Evolutionary conservation across 2,888 invertebrate species (phyloP), one percentile per base, ranked within the genome.

Genomic region (Trachelus tabidus): DNA sequence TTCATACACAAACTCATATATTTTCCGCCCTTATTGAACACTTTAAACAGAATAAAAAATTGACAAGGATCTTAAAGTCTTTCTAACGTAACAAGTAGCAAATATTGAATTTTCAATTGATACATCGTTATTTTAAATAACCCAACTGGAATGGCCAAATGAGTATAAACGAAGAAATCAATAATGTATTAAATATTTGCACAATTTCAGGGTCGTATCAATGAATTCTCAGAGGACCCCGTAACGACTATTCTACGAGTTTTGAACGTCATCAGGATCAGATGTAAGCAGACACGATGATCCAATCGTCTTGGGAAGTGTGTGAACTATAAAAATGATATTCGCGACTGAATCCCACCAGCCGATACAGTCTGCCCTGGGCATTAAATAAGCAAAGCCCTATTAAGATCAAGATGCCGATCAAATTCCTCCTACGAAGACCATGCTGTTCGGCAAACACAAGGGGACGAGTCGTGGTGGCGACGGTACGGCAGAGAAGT

Each of bases 401-500:
- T 56, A 69, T 34, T 11, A 75, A 37, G 73, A 78, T 69, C 79
- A 80, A 81, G 81, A 69, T 75, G 82, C 84, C 84, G 85, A 86
- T 84, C 81, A 81, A 83, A 86, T 87, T 85, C 86, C 84, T 83
- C 81, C 81, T 81, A 84, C 82, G 76, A 85, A 85, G 87, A 86
- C 86, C 85, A 75, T 68, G 69, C 37, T 73, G 56, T 73, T 71
- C 77, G 79, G 75, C 77, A 78, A 75, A 77, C 78, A 81, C 82
- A 80, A 80, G 80, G 80, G 76, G 73, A 40, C n/a, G 68, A 37
- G 73, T 34, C n/a, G 76, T 11, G 73, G 34, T 12, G 68, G 40
- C n/a, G 80, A 81, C 79, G 69, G 12, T 34, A 34, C 71, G 31
- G 77, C 76, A 76, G 79, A 81, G 75, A 71, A 31, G 71, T 71